Conservation (phyloP, 2,888 invertebrate species). For the Acrobasis suavella region DNA sequence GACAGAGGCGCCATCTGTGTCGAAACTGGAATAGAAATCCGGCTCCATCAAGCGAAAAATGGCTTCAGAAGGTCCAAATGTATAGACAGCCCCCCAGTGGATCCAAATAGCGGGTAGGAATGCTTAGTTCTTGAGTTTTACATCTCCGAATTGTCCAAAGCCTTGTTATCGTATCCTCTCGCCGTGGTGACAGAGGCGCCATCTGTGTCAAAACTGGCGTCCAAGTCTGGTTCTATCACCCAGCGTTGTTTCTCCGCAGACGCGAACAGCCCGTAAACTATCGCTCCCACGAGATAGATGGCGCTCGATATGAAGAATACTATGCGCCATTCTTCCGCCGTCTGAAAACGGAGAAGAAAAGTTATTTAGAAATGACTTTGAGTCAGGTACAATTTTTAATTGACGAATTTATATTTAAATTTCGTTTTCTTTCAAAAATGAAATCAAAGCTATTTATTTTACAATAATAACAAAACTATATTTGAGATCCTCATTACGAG, state of each 20-base stretch:
- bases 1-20: not conserved
- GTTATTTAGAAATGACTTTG: not conserved
- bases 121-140: constrained; percentile 28
- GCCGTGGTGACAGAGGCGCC: constrained; percentile 67
- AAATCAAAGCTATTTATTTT: too few relatives aligned
- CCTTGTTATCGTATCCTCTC: constrained; percentile 66
- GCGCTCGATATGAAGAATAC: constrained; percentile 93
- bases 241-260: constrained; percentile 93
- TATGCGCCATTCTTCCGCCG: constrained; percentile 89
- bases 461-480: too few relatives aligned
- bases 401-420: too few relatives aligned
- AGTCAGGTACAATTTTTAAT: too few relatives aligned
- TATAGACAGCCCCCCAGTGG: too few relatives aligned
- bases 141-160: constrained; percentile 64
- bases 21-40: not conserved
- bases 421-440: too few relatives aligned
- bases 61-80: too few relatives aligned
- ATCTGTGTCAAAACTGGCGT: constrained; percentile 71
- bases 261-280: constrained; percentile 89
- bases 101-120: too few relatives aligned
- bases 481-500: too few relatives aligned
- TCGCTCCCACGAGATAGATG: constrained; percentile 91
- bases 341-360: constrained; percentile 68
- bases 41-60: too few relatives aligned
- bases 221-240: constrained; percentile 81